Conservation (phyloP, 64 coral and sea anemone genomes). For the Montipora efflorescens region DNA sequence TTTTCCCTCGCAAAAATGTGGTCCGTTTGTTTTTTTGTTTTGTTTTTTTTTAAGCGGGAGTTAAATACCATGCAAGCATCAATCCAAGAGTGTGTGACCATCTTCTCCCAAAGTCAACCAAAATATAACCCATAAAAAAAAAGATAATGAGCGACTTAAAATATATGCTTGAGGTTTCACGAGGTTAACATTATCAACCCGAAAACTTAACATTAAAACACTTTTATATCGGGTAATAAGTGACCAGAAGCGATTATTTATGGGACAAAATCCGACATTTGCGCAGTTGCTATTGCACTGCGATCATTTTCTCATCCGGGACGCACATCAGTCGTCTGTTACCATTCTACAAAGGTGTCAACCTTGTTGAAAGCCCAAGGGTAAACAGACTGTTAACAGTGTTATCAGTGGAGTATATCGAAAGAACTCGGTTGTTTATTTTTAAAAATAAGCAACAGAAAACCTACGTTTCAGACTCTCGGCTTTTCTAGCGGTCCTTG, state of each 20-base stretch:
- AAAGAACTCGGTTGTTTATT: background rate
- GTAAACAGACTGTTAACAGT: background rate
- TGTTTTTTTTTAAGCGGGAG: no score
- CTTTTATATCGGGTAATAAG: background rate
- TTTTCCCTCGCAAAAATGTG: no score
- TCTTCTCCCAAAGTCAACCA: background rate
- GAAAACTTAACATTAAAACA: background rate
- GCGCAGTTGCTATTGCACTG: background rate
- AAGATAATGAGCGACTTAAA: background rate
- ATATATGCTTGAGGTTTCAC: background rate
- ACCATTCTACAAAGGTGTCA: background rate
- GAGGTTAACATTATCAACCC: background rate
- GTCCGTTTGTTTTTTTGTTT: no score
- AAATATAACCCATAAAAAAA: background rate
- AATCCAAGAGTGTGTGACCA: background rate
- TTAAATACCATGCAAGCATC: no score
- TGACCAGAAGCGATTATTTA: no score
- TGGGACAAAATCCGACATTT: background rate
- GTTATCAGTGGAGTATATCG: background rate
- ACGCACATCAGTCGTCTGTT: no score
- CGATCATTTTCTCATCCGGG: no score
- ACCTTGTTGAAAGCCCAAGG: background rate
- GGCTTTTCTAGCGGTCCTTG: background rate
- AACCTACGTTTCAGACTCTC: slow-evolving; percentile 20
- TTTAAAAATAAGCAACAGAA: background rate